These are phyloP conservation scores for Callionymus lyra DNA, from an alignment of 2,113 vertebrate species.

Conservation along the genomic window DNA sequence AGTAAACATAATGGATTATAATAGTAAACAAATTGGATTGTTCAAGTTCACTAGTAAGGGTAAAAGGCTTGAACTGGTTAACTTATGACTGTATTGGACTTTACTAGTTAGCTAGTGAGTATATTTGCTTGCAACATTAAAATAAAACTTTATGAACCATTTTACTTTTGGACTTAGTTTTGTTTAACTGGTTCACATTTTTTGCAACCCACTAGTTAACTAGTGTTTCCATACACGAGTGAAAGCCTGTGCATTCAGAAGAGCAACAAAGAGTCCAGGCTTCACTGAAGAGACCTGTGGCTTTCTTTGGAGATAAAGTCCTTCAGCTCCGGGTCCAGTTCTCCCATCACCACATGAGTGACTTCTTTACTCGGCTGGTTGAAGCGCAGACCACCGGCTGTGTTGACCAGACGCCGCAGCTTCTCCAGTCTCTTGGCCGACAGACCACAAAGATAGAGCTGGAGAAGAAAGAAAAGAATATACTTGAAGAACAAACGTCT, in stretches of 20 bases:
- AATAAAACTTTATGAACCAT: too few relatives aligned
- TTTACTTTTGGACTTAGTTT: too few relatives aligned
- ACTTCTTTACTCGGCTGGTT: conserved; percentile 89
- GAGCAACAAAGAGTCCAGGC: not conserved
- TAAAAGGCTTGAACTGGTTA: too few relatives aligned
- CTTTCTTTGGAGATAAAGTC: conserved; percentile 74
- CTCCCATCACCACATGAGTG: conserved; percentile 86
- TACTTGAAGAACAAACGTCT: not conserved
- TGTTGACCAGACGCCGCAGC: conserved; percentile 81
- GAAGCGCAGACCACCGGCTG: conserved; percentile 84
- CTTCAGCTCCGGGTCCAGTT: conserved; percentile 75
- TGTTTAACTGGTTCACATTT: too few relatives aligned
- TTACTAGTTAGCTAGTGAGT: too few relatives aligned
- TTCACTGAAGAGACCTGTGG: conserved; percentile 70
- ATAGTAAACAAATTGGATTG: too few relatives aligned
- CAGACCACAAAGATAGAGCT: conserved; percentile 89
- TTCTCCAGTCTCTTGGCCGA: conserved; percentile 84
- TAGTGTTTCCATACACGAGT: not conserved
- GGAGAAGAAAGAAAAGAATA: not conserved
- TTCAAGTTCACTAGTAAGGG: too few relatives aligned
- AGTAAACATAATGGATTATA: too few relatives aligned
- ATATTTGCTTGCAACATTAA: too few relatives aligned
- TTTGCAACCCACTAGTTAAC: rapidly evolving
- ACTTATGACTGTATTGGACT: too few relatives aligned
- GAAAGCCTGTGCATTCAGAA: not conserved